Evolutionary conservation across 1,140 invertebrate genomes (phyloP).

Genomic region (Maniola jurtina): DNA sequence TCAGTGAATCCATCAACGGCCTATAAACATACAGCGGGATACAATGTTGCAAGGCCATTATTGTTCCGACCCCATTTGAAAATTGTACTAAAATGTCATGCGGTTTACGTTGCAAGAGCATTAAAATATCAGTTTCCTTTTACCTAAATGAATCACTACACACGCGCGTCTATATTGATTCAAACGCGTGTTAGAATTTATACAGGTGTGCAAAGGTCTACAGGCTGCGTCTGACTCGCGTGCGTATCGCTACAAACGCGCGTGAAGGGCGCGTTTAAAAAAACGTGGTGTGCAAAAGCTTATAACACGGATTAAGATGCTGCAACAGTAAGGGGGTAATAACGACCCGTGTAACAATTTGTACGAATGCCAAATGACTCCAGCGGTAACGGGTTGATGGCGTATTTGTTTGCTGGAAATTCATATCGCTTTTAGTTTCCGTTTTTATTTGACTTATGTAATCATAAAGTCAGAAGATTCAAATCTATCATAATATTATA

Average conservation of each 20-base stretch:
- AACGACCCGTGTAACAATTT: constrained; percentile 18
- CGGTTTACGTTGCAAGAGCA: not conserved
- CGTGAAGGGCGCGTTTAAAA: too few species aligned
- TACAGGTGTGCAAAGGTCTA: too few species aligned
- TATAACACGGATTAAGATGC: not conserved
- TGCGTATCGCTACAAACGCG: too few species aligned
- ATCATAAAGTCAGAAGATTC: too few species aligned
- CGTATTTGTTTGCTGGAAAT: constrained; percentile 1
- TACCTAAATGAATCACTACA: too few species aligned
- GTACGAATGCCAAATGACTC: constrained; percentile 19
- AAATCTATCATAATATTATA: too few species aligned
- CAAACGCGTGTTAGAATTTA: too few species aligned
- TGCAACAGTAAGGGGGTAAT: constrained; percentile 6
- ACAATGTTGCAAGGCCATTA: not conserved
- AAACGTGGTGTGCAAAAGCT: too few species aligned
- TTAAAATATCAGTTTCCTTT: constrained; percentile 1
- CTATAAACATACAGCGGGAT: not conserved
- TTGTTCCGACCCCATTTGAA: not conserved
- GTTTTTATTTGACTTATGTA: too few species aligned
- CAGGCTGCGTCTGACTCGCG: too few species aligned
- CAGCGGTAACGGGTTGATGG: constrained; percentile 12
- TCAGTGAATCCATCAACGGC: not conserved
- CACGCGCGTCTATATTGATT: too few species aligned
- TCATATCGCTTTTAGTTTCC: not conserved
- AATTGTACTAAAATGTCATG: not conserved